Evolutionary conservation across 2,113 vertebrate species (phyloP), one percentile per base, ranked within the genome.

Genomic region (Heliornis fulica): DNA sequence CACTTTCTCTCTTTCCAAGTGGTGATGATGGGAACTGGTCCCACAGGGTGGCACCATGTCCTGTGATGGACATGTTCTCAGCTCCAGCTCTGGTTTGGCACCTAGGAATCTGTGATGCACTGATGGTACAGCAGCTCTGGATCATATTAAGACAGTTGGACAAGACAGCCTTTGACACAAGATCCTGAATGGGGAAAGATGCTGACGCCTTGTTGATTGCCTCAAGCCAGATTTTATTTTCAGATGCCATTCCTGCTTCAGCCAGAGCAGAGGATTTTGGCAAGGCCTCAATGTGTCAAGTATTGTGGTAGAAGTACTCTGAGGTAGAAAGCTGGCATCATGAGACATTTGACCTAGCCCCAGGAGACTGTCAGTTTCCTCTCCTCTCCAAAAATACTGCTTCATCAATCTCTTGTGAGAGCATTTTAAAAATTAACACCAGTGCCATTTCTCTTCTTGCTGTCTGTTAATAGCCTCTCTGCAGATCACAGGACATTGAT

Each of bases 341-440:
- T 23, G 31, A 91, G 59, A 54, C 19, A 40, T 68, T 25, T 74
- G 51, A 89, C 57, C 41, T 4, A 76, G 50, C 21, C 64, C 11
- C 12, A 76, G 59, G 14, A 92, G 41, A 72, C 38, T n/a, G 34
- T 10, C 4, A 10, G 45, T 70, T 80, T 89, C 63, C 43, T 91
- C 57, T 50, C n/a, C 51, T 74, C 66, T 91, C 87, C 71, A 80
- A 70, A 96, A 94, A 80, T 36, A 72, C 38, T 56, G 21, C 28
- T 46, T 69, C 68, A 90, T 68, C 78, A 70, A 68, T 91, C 70
- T 68, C 59, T 81, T 68, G 26, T 26, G 43, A 76, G n/a, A 72
- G 34, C 15, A 19, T 80, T 92, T 90, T 75, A 92, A 94, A 95
- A 94, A 90, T 70, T 63, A 77, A 93, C 91, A 71, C 19, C 38